phyloP scores from a whole-genome alignment of 1,140 invertebrate genomes.

The Triops longicaudatus region DNA sequence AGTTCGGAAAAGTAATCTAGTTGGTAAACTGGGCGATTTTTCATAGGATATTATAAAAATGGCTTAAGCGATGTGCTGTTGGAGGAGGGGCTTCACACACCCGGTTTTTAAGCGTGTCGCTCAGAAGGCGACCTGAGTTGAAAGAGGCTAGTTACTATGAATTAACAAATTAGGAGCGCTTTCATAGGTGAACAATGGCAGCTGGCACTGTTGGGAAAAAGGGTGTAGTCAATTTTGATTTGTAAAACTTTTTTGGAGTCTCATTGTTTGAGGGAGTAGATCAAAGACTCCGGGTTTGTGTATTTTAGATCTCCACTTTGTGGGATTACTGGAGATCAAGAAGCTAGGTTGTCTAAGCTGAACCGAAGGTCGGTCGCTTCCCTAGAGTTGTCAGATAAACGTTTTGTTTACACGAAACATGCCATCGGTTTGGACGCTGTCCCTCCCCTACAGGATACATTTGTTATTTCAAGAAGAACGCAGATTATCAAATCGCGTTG shows the following conservation, averaged over 20 bases:
- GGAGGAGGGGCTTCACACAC: too few species aligned
- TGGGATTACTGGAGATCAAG: neutral
- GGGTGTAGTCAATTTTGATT: neutral
- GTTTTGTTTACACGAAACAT: neutral
- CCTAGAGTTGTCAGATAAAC: neutral
- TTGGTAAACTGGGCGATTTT: neutral
- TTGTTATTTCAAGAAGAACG: neutral
- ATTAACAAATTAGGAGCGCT: too few species aligned
- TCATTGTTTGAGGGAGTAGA: neutral
- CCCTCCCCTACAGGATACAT: neutral
- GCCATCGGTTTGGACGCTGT: neutral
- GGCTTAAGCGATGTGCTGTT: too few species aligned
- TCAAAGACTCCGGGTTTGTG: neutral
- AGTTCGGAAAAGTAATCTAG: neutral
- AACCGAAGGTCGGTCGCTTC: neutral
- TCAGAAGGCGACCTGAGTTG: too few species aligned
- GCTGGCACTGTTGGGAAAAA: too few species aligned
- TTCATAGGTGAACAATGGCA: too few species aligned
- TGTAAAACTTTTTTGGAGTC: neutral
- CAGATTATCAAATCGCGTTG: neutral
- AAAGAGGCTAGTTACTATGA: too few species aligned
- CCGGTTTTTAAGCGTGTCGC: too few species aligned
- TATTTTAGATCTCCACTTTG: neutral
- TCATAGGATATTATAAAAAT: too few species aligned
- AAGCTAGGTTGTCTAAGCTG: neutral